Evolutionary conservation across 2,888 invertebrate genomes (phyloP).

Genomic region (Agonopterix subpropinquella): DNA sequence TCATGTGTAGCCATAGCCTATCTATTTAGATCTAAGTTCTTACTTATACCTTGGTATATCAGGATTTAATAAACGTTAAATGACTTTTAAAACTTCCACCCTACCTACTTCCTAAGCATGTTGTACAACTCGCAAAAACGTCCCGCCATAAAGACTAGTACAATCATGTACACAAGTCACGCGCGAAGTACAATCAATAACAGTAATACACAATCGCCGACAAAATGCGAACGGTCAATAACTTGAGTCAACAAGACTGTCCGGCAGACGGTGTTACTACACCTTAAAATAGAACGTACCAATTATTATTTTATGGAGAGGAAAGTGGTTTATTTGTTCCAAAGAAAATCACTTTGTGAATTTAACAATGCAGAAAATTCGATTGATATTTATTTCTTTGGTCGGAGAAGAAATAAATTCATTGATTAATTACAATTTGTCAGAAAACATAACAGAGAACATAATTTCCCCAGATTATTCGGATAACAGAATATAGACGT

Average conservation of each 20-base stretch:
- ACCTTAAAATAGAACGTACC: slow-evolving; percentile 14
- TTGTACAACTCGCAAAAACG: neutral
- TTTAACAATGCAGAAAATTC: too few species aligned
- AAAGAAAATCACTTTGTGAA: too few species aligned
- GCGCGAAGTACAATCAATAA: slow-evolving; percentile 69
- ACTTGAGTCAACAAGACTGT: slow-evolving; percentile 62
- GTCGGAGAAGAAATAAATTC: too few species aligned
- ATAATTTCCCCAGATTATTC: neutral
- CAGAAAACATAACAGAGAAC: neutral
- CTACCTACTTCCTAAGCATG: slow-evolving; percentile 1
- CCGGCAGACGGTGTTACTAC: slow-evolving; percentile 40
- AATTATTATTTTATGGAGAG: neutral
- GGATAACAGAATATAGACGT: slow-evolving; percentile 1
- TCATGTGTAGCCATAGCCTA: too few species aligned
- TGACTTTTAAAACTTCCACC: too few species aligned
- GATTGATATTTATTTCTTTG: too few species aligned
- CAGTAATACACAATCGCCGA: slow-evolving; percentile 66
- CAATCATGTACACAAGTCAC: slow-evolving; percentile 68
- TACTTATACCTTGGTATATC: too few species aligned
- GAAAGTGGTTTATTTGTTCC: too few species aligned
- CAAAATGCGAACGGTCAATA: slow-evolving; percentile 68
- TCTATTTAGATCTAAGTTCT: too few species aligned
- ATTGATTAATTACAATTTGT: too few species aligned
- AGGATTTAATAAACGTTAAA: too few species aligned
- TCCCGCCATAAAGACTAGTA: slow-evolving; percentile 24